Evolutionary conservation across 1,140 invertebrate species (phyloP).

Genomic region (Scaptodrosophila lebanonensis): DNA sequence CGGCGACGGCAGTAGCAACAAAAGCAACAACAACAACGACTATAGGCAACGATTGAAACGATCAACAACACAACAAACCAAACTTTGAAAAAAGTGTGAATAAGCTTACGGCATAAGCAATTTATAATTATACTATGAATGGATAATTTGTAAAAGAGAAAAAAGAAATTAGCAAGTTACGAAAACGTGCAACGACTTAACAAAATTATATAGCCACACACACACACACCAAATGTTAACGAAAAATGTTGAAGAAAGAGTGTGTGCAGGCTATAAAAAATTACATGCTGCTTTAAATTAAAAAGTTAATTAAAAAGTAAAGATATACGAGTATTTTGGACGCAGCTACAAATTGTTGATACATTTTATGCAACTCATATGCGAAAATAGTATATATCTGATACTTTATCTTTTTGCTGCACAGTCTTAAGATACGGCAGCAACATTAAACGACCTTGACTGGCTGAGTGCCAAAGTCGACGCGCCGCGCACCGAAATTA

Average conservation of each 20-base stretch:
- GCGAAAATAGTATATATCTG: conserved; percentile 20
- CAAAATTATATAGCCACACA: conserved; percentile 6
- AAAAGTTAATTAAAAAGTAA: conserved; percentile 1
- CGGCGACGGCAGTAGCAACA: conserved; percentile 25
- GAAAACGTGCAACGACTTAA: conserved; percentile 51
- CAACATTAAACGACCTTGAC: conserved; percentile 32
- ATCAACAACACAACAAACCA: conserved; percentile 6
- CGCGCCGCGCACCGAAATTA: conserved; percentile 19
- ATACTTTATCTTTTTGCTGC: too few relatives aligned
- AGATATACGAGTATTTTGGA: conserved; percentile 1
- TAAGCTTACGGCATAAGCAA: conserved; percentile 27
- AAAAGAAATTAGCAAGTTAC: conserved; percentile 39
- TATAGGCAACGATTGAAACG: conserved; percentile 26
- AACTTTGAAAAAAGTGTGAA: conserved; percentile 12
- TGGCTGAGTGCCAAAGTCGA: conserved; percentile 20
- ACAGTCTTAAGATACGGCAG: conserved; percentile 40
- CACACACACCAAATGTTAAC: not conserved
- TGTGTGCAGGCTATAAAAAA: too few relatives aligned
- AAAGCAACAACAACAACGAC: conserved; percentile 8
- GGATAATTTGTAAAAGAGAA: conserved; percentile 29
- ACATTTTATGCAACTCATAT: too few relatives aligned
- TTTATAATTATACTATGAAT: conserved; percentile 31
- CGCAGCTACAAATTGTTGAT: too few relatives aligned
- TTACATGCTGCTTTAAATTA: conserved; percentile 12
- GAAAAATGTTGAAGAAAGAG: not conserved